phyloP scores from a whole-genome alignment of 2,797 vertebrate species.

The Chelidonichthys spinosus region DNA sequence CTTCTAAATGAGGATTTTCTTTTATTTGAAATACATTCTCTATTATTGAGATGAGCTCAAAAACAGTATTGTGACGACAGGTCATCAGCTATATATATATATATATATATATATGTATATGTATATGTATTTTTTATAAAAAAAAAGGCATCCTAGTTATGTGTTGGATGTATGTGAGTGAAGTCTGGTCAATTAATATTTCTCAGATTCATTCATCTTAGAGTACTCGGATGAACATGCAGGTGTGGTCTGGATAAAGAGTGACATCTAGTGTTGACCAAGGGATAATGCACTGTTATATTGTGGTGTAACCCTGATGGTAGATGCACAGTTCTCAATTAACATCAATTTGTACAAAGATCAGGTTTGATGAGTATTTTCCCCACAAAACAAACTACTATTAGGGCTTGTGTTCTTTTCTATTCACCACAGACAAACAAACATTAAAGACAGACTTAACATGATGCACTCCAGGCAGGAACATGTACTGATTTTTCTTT shows the following conservation, averaged over 20 bases:
- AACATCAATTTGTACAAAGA: not conserved
- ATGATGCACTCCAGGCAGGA: not conserved
- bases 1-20: not conserved
- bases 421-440: not conserved
- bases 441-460: not conserved
- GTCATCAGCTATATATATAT: not conserved
- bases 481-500: not conserved
- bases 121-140: too few relatives aligned
- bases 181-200: not conserved
- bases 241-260: conserved; percentile 12
- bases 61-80: not conserved
- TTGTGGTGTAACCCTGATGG: not conserved
- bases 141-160: not conserved
- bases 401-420: not conserved
- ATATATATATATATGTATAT: too few relatives aligned
- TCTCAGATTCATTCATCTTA: not conserved
- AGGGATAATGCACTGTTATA: not conserved
- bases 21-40: not conserved
- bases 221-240: not conserved
- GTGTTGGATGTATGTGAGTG: not conserved
- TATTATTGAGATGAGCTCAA: not conserved
- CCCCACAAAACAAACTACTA: too few relatives aligned
- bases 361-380: not conserved
- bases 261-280: conserved; percentile 71
- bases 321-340: not conserved